Evolutionary conservation across 1,140 invertebrate genomes (phyloP), one percentile per base, ranked within the genome.

Genomic region (Patella vulgata): DNA sequence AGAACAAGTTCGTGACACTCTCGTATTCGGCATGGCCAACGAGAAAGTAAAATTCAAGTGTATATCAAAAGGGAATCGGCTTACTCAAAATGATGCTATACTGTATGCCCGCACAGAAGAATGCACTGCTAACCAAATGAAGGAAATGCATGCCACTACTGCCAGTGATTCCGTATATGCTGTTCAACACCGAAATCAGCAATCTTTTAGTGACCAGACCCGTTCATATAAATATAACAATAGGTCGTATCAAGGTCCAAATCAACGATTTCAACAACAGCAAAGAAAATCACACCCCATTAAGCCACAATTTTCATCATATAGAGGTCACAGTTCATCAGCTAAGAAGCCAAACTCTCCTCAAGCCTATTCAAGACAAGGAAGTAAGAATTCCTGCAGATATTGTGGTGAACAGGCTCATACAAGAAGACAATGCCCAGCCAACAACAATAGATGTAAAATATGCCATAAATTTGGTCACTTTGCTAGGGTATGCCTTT

Each of bases 401-500:
- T 36, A 36, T 30, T 47, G 47, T 19, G 44, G 56, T 21, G 44
- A 44, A 5, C 14, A 30, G 1, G 47, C n/a, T 3, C 56, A 59
- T 27, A 12, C 3, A 46, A 30, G 25, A 28, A 44, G 30, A 59
- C 28, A 47, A 47, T 59, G 56, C n/a, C 56, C 56, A 21, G 44
- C 56, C 11, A 47, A 47, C 30, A 21, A 28, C 12, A 11, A 31
- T 19, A 36, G 0, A 9, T 59, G 43, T n/a, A 28, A 23, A 9
- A 48, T n/a, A 14, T 59, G 46, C 23, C 8, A 36, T 14, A 59
- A 50, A 59, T 4, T 4, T 6, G 39, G 47, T 19, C 56, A 59
- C 44, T 59, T 28, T 17, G 27, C 46, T n/a, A 50, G 17, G 36
- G 46, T 59, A 12, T 59, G 56, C n/a, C 12, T 42, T 2, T 17